Base-by-base conservation (phyloP, 2,113 vertebrate species). In the Scomber scombrus region DNA sequence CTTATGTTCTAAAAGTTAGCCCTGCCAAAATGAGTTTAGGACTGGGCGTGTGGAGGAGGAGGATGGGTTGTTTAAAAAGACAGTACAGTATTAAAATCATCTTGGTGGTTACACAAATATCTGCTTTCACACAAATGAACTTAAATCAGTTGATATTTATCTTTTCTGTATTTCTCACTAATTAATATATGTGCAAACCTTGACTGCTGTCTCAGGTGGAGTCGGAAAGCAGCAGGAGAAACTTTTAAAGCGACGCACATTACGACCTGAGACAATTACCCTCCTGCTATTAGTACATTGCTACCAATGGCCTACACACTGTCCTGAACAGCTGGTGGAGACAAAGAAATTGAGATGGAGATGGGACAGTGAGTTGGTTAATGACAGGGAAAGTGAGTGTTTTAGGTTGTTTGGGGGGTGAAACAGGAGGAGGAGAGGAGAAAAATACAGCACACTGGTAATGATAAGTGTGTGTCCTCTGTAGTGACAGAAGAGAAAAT, bases 231-330 rank as follows among this genome's bases (percentile, higher is more conserved):
- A 82, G 80, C 57, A 60, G 71, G 67, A 43, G 47, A 72, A 85
- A 52, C 74, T 88, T 73, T 84, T 69, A 71, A 89, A 82, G 69
- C 74, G 57, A 61, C 29, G 40, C 77, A 76, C 78, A 78, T 88
- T 92, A 88, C n/a, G 69, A 77, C 84, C 70, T 70, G 78, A 91
- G 76, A 82, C 85, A 90, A 93, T 93, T 86, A 90, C 79, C 87
- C 87, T 88, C 90, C 89, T 87, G 84, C 89, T 88, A 90, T 91
- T 80, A 79, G 74, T 61, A 51, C 73, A 79, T 80, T 21, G 21
- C 55, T 78, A 77, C 49, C 73, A 85, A 58, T 73, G 55, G 82
- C 64, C 72, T 74, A 14, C 70, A 78, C 82, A 78, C 56, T 85
- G 80, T 89, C 83, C 80, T 68, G 57, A 90, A 91, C 91, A 91